A percentile compares a stretch with the other conserved stretches of the same genome.
Evolutionary conservation across 2,888 invertebrate genomes (phyloP).

Genomic region (Automeris io): DNA sequence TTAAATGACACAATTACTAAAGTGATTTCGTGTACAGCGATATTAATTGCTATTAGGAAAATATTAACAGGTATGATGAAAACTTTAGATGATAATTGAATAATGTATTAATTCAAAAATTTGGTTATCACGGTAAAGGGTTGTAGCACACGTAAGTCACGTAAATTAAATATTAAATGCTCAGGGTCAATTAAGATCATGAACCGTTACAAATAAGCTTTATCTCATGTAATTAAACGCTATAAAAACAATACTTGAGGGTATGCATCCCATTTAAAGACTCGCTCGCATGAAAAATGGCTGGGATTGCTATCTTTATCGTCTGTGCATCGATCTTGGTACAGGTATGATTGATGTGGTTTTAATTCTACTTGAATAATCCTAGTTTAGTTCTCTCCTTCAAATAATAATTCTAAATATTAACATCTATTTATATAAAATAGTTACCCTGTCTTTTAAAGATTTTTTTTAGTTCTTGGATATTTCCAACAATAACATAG

Average conservation of each 20-base stretch:
- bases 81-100: not conserved
- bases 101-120: constrained; percentile 2
- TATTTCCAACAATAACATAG: no score
- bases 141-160: not conserved
- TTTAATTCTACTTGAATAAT: not conserved
- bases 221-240: not conserved
- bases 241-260: constrained; percentile 5
- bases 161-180: not conserved
- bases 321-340: constrained; percentile 26
- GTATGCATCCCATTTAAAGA: not conserved
- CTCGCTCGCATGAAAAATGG: constrained; percentile 15
- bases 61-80: not conserved
- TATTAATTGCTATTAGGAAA: not conserved
- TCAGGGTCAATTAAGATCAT: not conserved
- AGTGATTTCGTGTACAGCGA: not conserved
- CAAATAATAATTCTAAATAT: no score
- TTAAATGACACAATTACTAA: not conserved
- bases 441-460: no score
- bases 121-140: constrained; percentile 1
- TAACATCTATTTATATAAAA: not conserved
- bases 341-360: constrained; percentile 19
- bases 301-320: constrained; percentile 20
- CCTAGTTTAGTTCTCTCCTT: not conserved
- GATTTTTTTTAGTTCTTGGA: no score
- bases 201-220: not conserved